phyloP scores from a whole-genome alignment of 2,113 vertebrate species.

The Nesoenas mayeri region DNA sequence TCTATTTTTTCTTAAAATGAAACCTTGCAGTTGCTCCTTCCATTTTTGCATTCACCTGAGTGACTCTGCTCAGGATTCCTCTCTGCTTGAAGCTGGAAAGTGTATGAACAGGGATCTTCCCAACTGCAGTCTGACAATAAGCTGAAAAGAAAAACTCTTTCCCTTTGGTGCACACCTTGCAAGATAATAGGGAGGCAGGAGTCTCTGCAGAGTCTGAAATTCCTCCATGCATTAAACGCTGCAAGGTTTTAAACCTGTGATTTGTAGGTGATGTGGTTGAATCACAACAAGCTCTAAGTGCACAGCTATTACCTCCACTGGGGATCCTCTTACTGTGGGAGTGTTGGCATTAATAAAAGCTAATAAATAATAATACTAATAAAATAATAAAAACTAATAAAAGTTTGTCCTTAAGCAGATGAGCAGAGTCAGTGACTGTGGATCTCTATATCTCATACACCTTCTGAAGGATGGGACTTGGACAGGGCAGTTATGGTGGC shows the following conservation, averaged over 20 bases:
- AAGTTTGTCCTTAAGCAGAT: background rate
- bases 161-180: background rate
- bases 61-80: background rate
- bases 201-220: background rate
- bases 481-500: background rate
- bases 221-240: background rate
- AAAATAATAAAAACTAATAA: background rate
- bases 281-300: background rate
- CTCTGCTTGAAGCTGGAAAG: background rate
- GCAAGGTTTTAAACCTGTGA: background rate
- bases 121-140: background rate
- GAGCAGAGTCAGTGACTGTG: background rate
- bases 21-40: background rate
- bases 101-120: background rate
- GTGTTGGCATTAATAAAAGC: background rate
- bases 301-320: background rate
- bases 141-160: background rate
- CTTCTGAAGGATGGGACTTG: background rate
- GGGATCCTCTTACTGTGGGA: background rate
- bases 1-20: background rate
- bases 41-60: background rate
- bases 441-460: background rate
- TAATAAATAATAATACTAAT: too few relatives aligned
- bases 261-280: background rate
- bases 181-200: background rate